Evolutionary conservation across 2,888 invertebrate species (phyloP), one percentile per base, ranked within the genome.

Genomic region (Noctua janthina): DNA sequence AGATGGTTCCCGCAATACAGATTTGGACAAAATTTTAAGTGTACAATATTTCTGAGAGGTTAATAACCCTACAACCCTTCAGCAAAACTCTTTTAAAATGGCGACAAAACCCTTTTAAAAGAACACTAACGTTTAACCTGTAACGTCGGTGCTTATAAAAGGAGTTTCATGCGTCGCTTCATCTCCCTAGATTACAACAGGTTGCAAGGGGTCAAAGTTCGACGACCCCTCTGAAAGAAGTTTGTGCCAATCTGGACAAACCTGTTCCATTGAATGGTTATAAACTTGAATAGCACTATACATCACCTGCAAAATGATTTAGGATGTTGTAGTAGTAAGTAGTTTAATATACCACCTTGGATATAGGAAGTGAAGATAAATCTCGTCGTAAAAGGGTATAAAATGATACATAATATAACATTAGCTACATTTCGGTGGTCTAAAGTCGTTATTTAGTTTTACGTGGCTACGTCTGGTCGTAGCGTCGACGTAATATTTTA

Each of bases 401-500:
- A 71, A 82, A 78, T 74, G 68, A 73, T 59, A 70, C 49, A 87
- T 84, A 67, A 68, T 71, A 82, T 62, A 78, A 78, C 74, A 81
- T 82, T 70, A 83, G 74, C 69, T 82, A 76, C 78, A 78, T 85
- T 71, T 75, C 62, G 81, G 79, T 82, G 79, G 67, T 86, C 79
- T 83, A 56, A 76, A 77, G 80, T 85, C 82, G 90, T 91, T 87
- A 90, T 88, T 87, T 86, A 85, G 86, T 82, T 90, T 86, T 72
- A 86, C 86, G 87, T 86, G 78, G 81, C 71, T 68, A 76, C 81
- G 86, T 82, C 79, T 84, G 74, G 69, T 73, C 75, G 87, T 86
- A 89, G 85, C 87, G 88, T 86, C 91, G 91, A 90, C 90, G 93
- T 93, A 92, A 94, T 94, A 92, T 94, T 94, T 95, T 93, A 94